Evolutionary conservation across 2,797 vertebrate genomes (phyloP).

Genomic region (Aphelocoma californica): DNA sequence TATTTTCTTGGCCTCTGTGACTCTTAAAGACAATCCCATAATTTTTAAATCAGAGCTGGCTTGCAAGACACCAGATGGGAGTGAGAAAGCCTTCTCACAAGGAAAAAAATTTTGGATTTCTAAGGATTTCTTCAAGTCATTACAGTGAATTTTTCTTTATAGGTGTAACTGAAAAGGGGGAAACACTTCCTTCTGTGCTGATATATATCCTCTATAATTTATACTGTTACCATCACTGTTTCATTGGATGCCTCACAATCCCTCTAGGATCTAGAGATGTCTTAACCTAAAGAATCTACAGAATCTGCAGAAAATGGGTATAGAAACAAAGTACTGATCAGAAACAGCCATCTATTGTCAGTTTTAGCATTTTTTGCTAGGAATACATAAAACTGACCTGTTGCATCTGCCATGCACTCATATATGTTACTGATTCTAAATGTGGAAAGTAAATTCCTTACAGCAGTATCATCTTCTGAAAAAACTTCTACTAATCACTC

Average conservation of each 20-base stretch:
- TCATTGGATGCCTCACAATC: not conserved
- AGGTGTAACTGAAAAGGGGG: not conserved
- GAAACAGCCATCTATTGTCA: not conserved
- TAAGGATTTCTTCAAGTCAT: not conserved
- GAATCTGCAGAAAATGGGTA: not conserved
- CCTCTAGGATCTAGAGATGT: not conserved
- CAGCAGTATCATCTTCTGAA: not conserved
- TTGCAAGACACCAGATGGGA: not conserved
- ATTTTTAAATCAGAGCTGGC: not conserved
- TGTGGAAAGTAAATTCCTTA: not conserved
- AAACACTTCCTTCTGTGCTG: not conserved
- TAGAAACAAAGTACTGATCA: not conserved
- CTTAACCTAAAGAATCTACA: not conserved
- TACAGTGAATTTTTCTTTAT: not conserved
- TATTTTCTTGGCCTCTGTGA: not conserved
- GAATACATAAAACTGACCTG: not conserved
- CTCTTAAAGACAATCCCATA: not conserved
- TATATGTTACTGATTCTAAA: not conserved
- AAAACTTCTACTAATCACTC: not conserved
- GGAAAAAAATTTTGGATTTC: not conserved
- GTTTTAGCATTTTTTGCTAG: not conserved
- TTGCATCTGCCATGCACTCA: not conserved
- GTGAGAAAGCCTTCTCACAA: not conserved
- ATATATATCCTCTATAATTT: not conserved
- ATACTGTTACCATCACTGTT: not conserved